Percentiles rank a stretch among this genome's conserved stretches.
Evolutionary conservation across 2,888 invertebrate species (phyloP).

Genomic region (Hypolimnas misippus): DNA sequence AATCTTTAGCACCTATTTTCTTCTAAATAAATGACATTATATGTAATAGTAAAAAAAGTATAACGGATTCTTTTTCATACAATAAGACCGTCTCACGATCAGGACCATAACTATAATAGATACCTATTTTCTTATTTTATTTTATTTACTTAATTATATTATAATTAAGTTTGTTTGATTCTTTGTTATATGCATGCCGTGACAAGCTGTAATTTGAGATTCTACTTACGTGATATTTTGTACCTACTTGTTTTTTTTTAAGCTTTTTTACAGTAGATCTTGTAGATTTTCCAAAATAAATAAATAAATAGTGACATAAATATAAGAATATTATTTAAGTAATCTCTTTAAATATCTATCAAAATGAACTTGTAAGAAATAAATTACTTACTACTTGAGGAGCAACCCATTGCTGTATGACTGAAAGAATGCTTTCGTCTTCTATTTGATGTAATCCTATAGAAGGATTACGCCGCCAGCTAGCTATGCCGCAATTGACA

Average conservation of each 20-base stretch:
- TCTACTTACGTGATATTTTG: constrained; percentile 1
- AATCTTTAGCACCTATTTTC: constrained; percentile 1
- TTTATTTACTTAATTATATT: constrained; percentile 12
- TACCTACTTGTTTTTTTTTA: constrained; percentile 2
- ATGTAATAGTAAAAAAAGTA: background rate
- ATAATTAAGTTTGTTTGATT: background rate
- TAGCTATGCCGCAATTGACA: constrained; percentile 4
- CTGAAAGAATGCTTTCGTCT: constrained; percentile 4
- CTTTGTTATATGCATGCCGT: constrained; percentile 20
- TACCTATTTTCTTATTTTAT: background rate
- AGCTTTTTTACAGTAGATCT: constrained; percentile 6
- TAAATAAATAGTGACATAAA: constrained; percentile 9
- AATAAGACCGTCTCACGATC: constrained; percentile 4
- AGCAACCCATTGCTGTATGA: constrained; percentile 6
- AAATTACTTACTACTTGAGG: constrained; percentile 5
- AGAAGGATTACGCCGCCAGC: background rate
- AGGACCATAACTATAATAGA: constrained; percentile 20
- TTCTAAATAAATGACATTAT: constrained; percentile 2
- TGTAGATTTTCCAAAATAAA: constrained; percentile 2
- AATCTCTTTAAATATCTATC: constrained; percentile 2
- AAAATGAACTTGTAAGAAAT: constrained; percentile 2
- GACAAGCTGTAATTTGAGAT: constrained; percentile 1
- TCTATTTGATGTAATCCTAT: constrained; percentile 3
- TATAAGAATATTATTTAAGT: constrained; percentile 5
- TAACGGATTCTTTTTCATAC: constrained; percentile 2